Evolutionary conservation across 2,797 vertebrate genomes (phyloP).

Genomic region (Chelon labrosus): DNA sequence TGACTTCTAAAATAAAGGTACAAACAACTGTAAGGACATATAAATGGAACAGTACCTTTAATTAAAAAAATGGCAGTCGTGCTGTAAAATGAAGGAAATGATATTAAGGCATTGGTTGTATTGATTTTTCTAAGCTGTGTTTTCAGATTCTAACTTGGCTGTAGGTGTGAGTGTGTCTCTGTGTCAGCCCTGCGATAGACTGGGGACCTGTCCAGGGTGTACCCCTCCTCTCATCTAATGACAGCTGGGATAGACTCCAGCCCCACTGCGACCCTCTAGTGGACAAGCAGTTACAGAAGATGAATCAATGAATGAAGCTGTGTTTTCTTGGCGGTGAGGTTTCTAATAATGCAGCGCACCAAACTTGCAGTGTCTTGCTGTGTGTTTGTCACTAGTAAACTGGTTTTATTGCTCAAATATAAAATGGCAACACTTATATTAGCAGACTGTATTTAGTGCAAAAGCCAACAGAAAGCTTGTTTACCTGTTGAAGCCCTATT

Average conservation of each 20-base stretch:
- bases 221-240: too few species aligned
- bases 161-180: too few species aligned
- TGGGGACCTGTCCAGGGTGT: too few species aligned
- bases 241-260: too few species aligned
- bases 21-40: conserved; percentile 34
- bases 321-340: conserved; percentile 54
- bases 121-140: conserved; percentile 43
- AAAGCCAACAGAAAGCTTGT: conserved; percentile 39
- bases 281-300: too few species aligned
- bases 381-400: conserved; percentile 31
- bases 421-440: conserved; percentile 15
- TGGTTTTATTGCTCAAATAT: conserved; percentile 31
- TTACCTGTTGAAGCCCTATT: conserved; percentile 37
- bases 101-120: conserved; percentile 66
- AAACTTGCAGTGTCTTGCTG: conserved; percentile 8
- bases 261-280: too few species aligned
- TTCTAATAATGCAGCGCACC: conserved; percentile 12
- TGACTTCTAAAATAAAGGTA: conserved; percentile 31
- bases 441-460: conserved; percentile 45
- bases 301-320: not conserved
- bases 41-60: conserved; percentile 41
- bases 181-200: too few species aligned
- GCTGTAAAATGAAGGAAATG: conserved; percentile 39
- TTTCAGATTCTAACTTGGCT: too few species aligned
- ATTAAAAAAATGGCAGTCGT: conserved; percentile 7